phyloP scores from a whole-genome alignment of 2,888 invertebrate species.

The Steinernema hermaphroditum region DNA sequence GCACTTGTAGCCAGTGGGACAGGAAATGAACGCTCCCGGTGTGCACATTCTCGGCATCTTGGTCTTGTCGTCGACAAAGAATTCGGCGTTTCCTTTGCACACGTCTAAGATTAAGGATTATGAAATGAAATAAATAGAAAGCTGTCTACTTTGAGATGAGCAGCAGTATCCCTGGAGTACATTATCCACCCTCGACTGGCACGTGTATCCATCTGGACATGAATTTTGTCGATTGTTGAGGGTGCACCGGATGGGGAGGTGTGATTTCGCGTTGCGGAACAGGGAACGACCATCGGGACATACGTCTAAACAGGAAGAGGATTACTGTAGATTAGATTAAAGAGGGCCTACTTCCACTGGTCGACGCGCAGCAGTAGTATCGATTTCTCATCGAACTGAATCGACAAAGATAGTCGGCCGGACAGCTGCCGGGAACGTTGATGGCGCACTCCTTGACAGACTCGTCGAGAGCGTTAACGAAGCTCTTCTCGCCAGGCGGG shows the following conservation, averaged over 20 bases:
- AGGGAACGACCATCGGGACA: constrained; percentile 60
- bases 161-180: constrained; percentile 63
- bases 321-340: neutral
- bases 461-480: constrained; percentile 55
- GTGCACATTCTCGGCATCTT: constrained; percentile 61
- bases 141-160: constrained; percentile 51
- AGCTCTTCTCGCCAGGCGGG: constrained; percentile 47
- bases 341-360: constrained; percentile 50
- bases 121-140: neutral
- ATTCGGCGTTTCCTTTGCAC: constrained; percentile 56
- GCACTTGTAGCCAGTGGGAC: constrained; percentile 58
- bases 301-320: constrained; percentile 47
- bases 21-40: constrained; percentile 58
- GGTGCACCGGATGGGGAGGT: constrained; percentile 55
- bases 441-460: constrained; percentile 59
- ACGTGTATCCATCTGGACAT: constrained; percentile 57
- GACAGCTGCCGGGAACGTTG: constrained; percentile 61
- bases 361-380: constrained; percentile 63
- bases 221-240: constrained; percentile 49
- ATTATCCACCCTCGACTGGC: constrained; percentile 52
- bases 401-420: constrained; percentile 58
- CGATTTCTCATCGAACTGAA: constrained; percentile 56
- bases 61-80: constrained; percentile 58
- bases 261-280: constrained; percentile 52
- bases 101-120: constrained; percentile 49